Conservation (phyloP, 2,113 vertebrate species). For the Cinclus cinclus region DNA sequence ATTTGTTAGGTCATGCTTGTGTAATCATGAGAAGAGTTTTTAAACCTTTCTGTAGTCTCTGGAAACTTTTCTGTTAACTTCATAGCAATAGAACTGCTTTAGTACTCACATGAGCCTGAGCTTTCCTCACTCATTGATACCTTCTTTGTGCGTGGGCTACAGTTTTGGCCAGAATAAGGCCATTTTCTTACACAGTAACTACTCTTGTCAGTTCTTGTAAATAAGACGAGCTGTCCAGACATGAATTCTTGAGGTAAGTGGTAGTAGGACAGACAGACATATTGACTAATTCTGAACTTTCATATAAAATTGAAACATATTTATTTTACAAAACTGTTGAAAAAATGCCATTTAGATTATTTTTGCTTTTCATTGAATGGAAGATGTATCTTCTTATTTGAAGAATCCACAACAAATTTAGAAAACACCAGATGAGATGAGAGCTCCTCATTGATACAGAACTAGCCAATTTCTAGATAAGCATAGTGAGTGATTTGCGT, state of each 20-base stretch:
- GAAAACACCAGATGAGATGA: slow-evolving; percentile 27
- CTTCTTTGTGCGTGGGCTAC: not conserved
- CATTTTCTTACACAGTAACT: not conserved
- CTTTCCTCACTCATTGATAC: not conserved
- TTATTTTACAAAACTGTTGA: not conserved
- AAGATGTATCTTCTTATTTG: not conserved
- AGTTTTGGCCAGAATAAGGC: not conserved
- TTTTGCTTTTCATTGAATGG: slow-evolving; percentile 26
- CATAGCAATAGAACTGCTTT: not conserved
- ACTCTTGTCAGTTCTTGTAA: not conserved
- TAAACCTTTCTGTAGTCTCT: not conserved
- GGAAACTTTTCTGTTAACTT: not conserved
- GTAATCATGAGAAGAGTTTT: not conserved
- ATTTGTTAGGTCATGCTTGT: not conserved
- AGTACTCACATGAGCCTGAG: not conserved
- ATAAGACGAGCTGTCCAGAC: not conserved
- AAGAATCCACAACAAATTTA: slow-evolving; percentile 31
- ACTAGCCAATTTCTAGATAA: slow-evolving; percentile 22
- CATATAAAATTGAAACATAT: not conserved
- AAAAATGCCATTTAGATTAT: not conserved
- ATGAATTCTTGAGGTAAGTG: not conserved
- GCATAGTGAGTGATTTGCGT: slow-evolving; percentile 11
- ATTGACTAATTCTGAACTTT: not conserved
- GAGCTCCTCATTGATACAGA: slow-evolving; percentile 7
- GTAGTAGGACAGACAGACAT: not conserved